phyloP scores from a whole-genome alignment of 2,888 invertebrate species.

The Acleris emargana region DNA sequence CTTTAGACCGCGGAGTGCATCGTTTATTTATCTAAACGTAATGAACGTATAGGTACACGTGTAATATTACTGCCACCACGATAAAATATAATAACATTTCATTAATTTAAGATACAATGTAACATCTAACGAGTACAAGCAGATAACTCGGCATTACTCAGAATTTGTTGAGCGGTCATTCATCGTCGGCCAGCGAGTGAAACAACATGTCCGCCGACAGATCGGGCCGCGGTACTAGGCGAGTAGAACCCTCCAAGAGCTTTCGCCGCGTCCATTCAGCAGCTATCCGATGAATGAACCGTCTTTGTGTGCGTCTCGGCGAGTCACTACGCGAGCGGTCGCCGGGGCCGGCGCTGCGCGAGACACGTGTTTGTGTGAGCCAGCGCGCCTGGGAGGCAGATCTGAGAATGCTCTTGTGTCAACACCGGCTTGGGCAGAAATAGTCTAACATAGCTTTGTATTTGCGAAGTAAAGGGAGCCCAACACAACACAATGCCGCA shows the following conservation, averaged over 20 bases:
- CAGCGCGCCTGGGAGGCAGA: constrained; percentile 75
- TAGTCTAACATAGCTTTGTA: constrained; percentile 69
- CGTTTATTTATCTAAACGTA: too few relatives aligned
- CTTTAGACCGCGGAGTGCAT: too few relatives aligned
- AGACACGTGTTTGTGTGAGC: constrained; percentile 75
- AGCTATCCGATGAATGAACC: constrained; percentile 66
- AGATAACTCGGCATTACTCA: constrained; percentile 24
- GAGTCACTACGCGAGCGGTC: constrained; percentile 41
- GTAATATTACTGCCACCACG: too few relatives aligned
- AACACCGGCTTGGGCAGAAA: constrained; percentile 76
- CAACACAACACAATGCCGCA: constrained; percentile 9
- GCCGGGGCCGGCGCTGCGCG: constrained; percentile 47
- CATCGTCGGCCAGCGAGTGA: constrained; percentile 51
- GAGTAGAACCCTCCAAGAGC: constrained; percentile 63
- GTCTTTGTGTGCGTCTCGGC: constrained; percentile 59
- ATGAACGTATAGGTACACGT: too few relatives aligned
- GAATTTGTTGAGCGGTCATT: constrained; percentile 43
- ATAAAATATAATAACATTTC: too few relatives aligned
- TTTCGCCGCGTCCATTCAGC: constrained; percentile 67
- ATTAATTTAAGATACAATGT: neutral
- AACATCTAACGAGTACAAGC: constrained; percentile 1
- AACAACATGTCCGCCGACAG: constrained; percentile 75
- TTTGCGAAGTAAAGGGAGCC: constrained; percentile 54
- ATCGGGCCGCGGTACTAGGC: constrained; percentile 71
- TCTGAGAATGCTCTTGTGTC: constrained; percentile 82